Percentiles rank a stretch among this genome's conserved stretches.
phyloP scores from a whole-genome alignment of 1,140 invertebrate genomes.

The Trichoplusia ni region DNA sequence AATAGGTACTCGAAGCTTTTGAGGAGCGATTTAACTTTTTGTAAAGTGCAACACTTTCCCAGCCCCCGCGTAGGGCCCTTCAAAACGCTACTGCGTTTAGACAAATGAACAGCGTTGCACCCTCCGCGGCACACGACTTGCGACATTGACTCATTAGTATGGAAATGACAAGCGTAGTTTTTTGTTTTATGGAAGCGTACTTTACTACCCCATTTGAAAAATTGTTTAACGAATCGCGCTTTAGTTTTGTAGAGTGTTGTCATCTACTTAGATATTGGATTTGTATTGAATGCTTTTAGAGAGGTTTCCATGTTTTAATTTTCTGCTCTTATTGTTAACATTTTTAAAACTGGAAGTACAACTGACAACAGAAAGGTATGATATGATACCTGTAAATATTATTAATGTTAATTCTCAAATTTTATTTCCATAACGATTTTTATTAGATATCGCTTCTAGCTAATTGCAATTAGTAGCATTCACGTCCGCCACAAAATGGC shows the following conservation, averaged over 20 bases:
- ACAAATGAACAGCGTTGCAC: conserved; percentile 79
- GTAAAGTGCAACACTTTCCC: conserved; percentile 80
- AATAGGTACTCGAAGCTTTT: conserved; percentile 50
- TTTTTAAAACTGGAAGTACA: no score
- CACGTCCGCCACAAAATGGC: conserved; percentile 72
- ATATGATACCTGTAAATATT: no score
- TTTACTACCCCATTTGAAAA: no score
- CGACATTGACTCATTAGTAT: conserved; percentile 25
- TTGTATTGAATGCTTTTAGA: no score
- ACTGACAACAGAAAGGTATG: no score
- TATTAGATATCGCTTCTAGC: conserved; percentile 44
- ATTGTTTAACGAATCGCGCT: no score
- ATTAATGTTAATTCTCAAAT: no score
- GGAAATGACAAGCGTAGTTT: conserved; percentile 32
- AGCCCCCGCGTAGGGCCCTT: conserved; percentile 62
- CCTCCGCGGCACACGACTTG: conserved; percentile 69
- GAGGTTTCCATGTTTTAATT: no score
- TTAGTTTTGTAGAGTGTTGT: no score
- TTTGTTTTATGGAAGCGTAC: neutral
- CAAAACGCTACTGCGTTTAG: conserved; percentile 74
- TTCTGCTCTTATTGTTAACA: no score
- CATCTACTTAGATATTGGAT: no score
- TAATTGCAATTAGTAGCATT: conserved; percentile 41
- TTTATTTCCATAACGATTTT: no score
- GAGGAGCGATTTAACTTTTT: conserved; percentile 72